Evolutionary conservation across 2,888 invertebrate species (phyloP), one percentile per base, ranked within the genome.

Genomic region (Carterocephalus palaemon): DNA sequence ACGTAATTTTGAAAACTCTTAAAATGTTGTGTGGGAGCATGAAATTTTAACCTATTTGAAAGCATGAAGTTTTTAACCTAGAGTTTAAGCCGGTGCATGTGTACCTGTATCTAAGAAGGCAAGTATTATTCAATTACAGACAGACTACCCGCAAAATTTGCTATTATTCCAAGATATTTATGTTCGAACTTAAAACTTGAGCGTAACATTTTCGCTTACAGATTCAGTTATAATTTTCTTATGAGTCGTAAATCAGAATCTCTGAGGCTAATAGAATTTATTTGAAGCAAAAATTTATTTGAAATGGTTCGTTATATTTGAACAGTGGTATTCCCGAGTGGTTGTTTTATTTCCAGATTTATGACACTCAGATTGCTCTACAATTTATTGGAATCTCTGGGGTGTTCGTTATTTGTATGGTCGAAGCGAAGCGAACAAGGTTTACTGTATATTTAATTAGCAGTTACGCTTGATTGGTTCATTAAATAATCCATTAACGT

Each of bases 191-290:
- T 28, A 13, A 15, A 13, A 15, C 4, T 15, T 28, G 15, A n/a
- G n/a, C n/a, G n/a, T n/a, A n/a, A n/a, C n/a, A 28, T 28, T 26
- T 41, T 26, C 7, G 33, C 26, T 33, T 19, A 22, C 20, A 22
- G 15, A 36, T 23, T 45, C 17, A 17, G 24, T 31, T 37, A 37
- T 45, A 37, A 45, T 45, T 45, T 45, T 45, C 45, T 45, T 37
- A 31, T 24, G 17, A 17, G 19, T 37, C 31, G 31, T 45, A 45
- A 45, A 45, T 45, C 45, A 31, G 23, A 37, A 19, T 45, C 37
- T 45, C 17, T 36, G 12, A 13, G n/a, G 29, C 31, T 45, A 37
- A 43, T 43, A 43, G 36, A 43, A 43, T 43, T 43, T 33, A 34
- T 43, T 31, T 16, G 17, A 17, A 17, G 20, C 29, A 31, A 43